Evolutionary conservation across 2,888 invertebrate species (phyloP).

Genomic region (Harpagoxenus sublaevis): DNA sequence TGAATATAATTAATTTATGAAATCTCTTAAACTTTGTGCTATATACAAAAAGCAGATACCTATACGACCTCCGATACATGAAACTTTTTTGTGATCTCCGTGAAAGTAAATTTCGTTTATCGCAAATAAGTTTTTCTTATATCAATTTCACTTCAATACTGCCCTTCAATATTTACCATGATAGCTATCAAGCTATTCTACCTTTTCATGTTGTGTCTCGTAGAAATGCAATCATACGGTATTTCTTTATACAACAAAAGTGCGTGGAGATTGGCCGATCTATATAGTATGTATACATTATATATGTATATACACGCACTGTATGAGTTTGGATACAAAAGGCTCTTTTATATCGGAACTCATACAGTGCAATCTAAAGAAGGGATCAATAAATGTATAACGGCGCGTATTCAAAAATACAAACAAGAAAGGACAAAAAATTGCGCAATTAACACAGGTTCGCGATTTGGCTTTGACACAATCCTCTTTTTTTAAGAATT

Average conservation of each 20-base stretch:
- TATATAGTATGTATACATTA: background rate
- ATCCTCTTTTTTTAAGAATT: background rate
- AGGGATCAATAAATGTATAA: slow-evolving; percentile 6
- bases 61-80: background rate
- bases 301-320: background rate
- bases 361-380: background rate
- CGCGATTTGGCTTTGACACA: background rate
- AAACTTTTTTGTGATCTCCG: background rate
- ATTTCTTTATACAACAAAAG: slow-evolving; percentile 28
- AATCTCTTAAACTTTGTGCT: background rate
- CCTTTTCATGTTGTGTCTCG: slow-evolving; percentile 22
- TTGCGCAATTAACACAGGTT: background rate
- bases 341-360: slow-evolving; percentile 1
- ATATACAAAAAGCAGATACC: background rate
- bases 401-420: background rate
- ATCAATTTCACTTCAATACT: slow-evolving; percentile 37
- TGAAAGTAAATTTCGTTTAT: slow-evolving; percentile 22
- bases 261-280: background rate
- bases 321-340: slow-evolving; percentile 21
- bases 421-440: background rate
- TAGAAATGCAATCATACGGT: slow-evolving; percentile 34
- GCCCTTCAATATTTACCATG: slow-evolving; percentile 28
- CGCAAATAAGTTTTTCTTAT: slow-evolving; percentile 27
- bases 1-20: background rate
- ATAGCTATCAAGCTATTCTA: slow-evolving; percentile 41